phyloP scores from a whole-genome alignment of 2,888 invertebrate species.

The Oscheius onirici region DNA sequence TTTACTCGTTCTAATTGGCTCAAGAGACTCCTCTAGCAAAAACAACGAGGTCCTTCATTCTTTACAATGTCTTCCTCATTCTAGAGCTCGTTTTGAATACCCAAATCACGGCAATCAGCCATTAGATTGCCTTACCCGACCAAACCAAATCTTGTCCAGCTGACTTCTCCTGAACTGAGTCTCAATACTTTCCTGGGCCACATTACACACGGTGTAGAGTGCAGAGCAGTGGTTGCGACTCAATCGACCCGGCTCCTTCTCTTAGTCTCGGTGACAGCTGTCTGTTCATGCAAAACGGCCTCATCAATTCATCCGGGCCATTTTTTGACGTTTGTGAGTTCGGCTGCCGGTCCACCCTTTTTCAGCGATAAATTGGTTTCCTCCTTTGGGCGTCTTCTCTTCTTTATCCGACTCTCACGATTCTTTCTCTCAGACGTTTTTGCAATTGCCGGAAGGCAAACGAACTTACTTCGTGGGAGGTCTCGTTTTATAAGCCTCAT shows the following conservation, averaged over 20 bases:
- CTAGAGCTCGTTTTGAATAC: too few species aligned
- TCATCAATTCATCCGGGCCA: conserved; percentile 8
- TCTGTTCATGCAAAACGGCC: conserved; percentile 15
- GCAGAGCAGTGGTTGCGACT: background rate
- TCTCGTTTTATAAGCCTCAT: background rate
- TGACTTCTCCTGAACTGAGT: background rate
- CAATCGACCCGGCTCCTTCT: background rate
- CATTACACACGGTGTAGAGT: background rate
- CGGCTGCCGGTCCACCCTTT: background rate
- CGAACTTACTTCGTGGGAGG: background rate
- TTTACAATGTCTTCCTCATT: too few species aligned
- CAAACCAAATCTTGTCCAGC: background rate
- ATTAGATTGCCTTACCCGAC: too few species aligned
- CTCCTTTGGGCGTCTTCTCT: background rate
- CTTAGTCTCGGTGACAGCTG: conserved; percentile 22
- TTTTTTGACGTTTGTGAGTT: background rate
- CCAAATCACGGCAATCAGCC: too few species aligned
- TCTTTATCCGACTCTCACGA: background rate
- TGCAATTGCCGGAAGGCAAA: background rate
- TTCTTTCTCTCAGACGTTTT: background rate
- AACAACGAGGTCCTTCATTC: too few species aligned
- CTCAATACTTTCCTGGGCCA: background rate
- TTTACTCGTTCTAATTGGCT: background rate
- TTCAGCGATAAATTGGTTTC: background rate
- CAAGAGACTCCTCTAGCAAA: too few species aligned